Conservation (phyloP, 1,140 invertebrate species). For the Drosophila ercepeae region DNA sequence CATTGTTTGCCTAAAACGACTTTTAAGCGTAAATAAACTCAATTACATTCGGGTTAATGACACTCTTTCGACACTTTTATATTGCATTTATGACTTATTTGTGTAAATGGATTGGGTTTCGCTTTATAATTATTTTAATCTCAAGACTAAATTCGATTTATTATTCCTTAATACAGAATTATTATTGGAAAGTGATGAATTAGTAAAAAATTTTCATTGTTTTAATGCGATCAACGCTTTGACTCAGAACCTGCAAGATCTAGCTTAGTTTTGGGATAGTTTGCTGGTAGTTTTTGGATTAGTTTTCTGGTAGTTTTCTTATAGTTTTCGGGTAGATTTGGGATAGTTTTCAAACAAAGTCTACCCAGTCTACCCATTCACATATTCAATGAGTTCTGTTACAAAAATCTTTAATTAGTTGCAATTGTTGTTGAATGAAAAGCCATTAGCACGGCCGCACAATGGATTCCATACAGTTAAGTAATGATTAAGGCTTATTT, state of each 20-base stretch:
- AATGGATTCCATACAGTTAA: constrained; percentile 62
- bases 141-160: too few species aligned
- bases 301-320: not conserved
- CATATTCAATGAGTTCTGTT: not conserved
- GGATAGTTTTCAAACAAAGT: constrained; percentile 14
- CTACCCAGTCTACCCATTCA: constrained; percentile 17
- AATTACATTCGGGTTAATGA: constrained; percentile 30
- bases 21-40: constrained; percentile 26
- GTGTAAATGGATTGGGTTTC: constrained; percentile 5
- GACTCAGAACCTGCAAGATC: too few species aligned
- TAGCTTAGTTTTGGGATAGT: too few species aligned
- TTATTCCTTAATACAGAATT: too few species aligned
- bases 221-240: too few species aligned
- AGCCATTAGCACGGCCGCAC: constrained; percentile 63
- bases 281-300: not conserved
- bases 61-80: constrained; percentile 26
- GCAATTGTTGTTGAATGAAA: constrained; percentile 39
- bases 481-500: constrained; percentile 27
- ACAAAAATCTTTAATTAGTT: constrained; percentile 39
- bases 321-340: too few species aligned
- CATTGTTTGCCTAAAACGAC: constrained; percentile 23
- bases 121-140: not conserved
- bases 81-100: constrained; percentile 9
- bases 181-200: not conserved
- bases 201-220: too few species aligned